These are phyloP conservation scores for Cyprinella venusta DNA, from an alignment of 2,797 vertebrate species.

Conservation along the genomic window DNA sequence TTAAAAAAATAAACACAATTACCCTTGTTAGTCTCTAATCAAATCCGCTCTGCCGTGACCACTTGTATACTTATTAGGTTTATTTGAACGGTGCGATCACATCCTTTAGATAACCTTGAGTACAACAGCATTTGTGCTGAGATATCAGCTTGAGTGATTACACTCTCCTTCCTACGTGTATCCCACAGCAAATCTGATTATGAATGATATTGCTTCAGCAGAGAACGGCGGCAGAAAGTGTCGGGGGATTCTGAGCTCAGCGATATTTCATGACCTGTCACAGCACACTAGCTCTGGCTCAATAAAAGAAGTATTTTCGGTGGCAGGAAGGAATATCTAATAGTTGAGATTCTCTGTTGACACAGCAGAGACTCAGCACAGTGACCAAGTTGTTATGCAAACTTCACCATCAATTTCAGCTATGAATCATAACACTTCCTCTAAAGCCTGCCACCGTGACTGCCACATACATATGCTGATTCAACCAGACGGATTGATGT, in stretches of 20 bases:
- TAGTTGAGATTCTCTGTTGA: slow-evolving; percentile 83
- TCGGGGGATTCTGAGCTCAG: slow-evolving; percentile 51
- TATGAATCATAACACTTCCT: slow-evolving; percentile 81
- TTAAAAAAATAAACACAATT: background rate
- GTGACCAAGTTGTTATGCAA: slow-evolving; percentile 75
- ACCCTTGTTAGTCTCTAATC: background rate
- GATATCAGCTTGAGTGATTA: slow-evolving; percentile 53
- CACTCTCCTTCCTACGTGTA: slow-evolving; percentile 31
- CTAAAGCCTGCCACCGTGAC: slow-evolving; percentile 79
- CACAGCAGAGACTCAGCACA: slow-evolving; percentile 82
- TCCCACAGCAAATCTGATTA: slow-evolving; percentile 52
- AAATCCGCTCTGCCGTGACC: background rate
- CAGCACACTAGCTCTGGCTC: slow-evolving; percentile 66
- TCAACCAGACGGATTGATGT: slow-evolving; percentile 75
- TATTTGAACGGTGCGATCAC: slow-evolving; percentile 11
- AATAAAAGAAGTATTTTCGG: slow-evolving; percentile 76
- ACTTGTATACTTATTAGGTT: background rate
- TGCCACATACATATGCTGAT: slow-evolving; percentile 67
- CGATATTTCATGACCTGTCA: slow-evolving; percentile 72
- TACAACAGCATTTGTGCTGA: slow-evolving; percentile 23
- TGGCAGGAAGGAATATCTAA: slow-evolving; percentile 79
- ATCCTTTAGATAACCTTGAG: slow-evolving; percentile 49
- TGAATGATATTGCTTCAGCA: slow-evolving; percentile 45
- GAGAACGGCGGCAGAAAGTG: slow-evolving; percentile 27
- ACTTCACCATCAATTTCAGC: slow-evolving; percentile 81